phyloP scores from a whole-genome alignment of 2,797 vertebrate genomes.

The Fratercula arctica region DNA sequence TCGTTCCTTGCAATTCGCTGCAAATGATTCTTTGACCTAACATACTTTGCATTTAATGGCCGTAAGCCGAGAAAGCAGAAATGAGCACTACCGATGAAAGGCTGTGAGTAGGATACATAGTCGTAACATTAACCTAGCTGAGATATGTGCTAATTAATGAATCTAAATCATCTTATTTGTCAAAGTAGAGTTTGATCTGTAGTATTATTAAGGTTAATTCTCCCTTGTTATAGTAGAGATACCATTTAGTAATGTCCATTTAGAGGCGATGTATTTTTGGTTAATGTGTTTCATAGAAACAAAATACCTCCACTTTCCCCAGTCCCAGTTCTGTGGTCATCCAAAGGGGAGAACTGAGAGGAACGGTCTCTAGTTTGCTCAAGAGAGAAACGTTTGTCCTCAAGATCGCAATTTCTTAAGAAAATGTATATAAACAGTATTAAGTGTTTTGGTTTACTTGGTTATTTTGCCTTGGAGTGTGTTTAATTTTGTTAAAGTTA shows the following conservation, averaged over 20 bases:
- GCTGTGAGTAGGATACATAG: neutral
- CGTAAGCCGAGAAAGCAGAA: neutral
- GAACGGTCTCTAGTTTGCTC: neutral
- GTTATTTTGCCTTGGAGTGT: neutral
- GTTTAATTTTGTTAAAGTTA: slow-evolving; percentile 23
- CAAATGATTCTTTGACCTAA: neutral
- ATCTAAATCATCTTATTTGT: neutral
- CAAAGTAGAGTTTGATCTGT: neutral
- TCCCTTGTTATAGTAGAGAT: neutral
- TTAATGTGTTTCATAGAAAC: neutral
- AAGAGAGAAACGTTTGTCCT: neutral
- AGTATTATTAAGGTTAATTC: neutral
- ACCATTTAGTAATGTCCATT: neutral
- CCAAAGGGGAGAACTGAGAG: neutral
- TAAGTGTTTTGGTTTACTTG: neutral
- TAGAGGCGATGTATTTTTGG: neutral
- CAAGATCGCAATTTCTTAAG: neutral
- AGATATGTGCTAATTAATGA: neutral
- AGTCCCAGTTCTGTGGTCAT: neutral
- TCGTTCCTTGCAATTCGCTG: neutral
- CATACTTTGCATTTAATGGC: neutral
- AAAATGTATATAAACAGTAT: neutral
- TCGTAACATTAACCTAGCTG: neutral
- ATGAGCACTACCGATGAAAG: neutral
- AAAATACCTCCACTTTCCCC: neutral